Conservation (phyloP, 2,797 vertebrate genomes). For the Allobates femoralis region DNA sequence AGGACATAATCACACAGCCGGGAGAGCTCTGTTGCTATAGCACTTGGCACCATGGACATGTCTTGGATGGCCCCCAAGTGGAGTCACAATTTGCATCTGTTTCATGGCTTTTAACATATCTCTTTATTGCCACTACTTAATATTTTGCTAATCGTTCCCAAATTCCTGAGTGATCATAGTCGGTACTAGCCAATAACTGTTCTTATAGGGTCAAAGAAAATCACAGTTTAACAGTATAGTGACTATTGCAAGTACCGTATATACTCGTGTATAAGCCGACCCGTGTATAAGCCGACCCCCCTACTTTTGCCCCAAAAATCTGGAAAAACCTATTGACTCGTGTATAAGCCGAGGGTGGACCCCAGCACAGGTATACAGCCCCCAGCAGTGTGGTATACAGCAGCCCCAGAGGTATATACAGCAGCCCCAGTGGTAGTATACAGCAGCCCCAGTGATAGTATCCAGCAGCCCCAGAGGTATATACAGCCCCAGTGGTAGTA, state of each 20-base stretch:
- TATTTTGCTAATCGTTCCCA: slow-evolving; percentile 12
- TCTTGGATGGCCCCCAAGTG: slow-evolving; percentile 5
- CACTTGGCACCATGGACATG: not conserved
- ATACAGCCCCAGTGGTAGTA: no score
- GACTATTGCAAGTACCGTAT: not conserved
- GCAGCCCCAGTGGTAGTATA: no score
- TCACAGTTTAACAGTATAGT: not conserved
- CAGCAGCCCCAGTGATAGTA: no score
- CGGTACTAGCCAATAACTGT: not conserved
- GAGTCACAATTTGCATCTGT: slow-evolving; percentile 5
- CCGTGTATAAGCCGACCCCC: no score
- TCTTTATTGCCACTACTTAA: not conserved
- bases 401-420: no score
- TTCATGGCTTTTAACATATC: slow-evolving; percentile 18
- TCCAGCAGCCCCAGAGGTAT: no score
- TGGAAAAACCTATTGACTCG: no score
- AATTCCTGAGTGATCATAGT: not conserved
- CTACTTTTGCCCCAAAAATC: no score
- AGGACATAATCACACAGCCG: not conserved
- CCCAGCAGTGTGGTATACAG: no score
- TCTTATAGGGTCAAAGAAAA: not conserved
- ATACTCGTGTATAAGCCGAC: no score
- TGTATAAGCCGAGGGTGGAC: no score
- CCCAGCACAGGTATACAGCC: no score
- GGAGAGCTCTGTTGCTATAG: slow-evolving; percentile 5